Conservation (phyloP, 2,113 vertebrate genomes). For the Oncorhynchus clarkii region DNA sequence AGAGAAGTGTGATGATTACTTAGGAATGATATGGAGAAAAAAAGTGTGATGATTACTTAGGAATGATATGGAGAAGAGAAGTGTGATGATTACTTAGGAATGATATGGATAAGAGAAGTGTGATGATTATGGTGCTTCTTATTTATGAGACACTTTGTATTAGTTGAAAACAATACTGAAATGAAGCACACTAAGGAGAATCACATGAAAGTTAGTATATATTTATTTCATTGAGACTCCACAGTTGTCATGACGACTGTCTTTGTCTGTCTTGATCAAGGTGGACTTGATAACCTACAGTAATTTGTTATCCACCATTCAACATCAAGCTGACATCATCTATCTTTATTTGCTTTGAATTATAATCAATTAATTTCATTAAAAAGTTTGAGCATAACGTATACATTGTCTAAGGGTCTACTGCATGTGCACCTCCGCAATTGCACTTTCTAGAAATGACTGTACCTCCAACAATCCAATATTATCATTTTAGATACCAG, state of each 20-base stretch:
- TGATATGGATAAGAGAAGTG: background rate
- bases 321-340: background rate
- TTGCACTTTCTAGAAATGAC: too few species aligned
- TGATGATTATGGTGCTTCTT: background rate
- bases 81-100: background rate
- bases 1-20: constrained; percentile 29
- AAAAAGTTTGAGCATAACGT: background rate
- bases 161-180: too few species aligned
- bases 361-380: background rate
- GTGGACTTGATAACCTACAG: background rate
- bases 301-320: background rate
- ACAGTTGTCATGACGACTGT: background rate
- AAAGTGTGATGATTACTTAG: constrained; percentile 31
- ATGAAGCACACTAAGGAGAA: too few species aligned
- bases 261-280: background rate
- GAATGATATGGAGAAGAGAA: constrained; percentile 21
- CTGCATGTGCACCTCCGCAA: too few species aligned
- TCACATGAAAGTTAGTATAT: too few species aligned
- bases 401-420: too few species aligned
- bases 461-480: too few species aligned
- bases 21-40: constrained; percentile 16
- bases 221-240: background rate
- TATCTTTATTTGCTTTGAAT: background rate
- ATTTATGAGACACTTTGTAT: background rate
- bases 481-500: too few species aligned